Percentiles rank a stretch among this genome's conserved stretches.
Evolutionary conservation across 2,797 vertebrate species (phyloP).

Genomic region (Tenualosa ilisha): DNA sequence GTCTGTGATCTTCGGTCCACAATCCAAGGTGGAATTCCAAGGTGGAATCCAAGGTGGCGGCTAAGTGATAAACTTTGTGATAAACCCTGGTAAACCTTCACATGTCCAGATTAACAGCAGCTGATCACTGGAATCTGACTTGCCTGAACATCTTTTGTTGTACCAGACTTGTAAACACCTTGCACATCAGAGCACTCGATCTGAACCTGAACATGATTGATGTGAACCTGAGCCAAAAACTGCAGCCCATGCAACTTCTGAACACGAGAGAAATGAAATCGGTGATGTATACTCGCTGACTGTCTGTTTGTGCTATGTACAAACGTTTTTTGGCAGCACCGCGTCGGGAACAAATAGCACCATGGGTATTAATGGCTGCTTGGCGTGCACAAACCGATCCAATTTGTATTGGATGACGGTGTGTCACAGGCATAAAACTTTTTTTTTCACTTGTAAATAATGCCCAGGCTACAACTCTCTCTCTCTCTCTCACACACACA

Average conservation of each 20-base stretch:
- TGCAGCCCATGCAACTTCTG: not conserved
- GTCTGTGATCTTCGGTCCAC: not conserved
- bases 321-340: constrained; percentile 10
- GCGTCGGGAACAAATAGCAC: not conserved
- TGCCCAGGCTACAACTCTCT: not conserved
- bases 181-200: not conserved
- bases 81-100: not conserved
- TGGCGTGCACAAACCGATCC: not conserved
- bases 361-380: constrained; percentile 3
- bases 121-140: not conserved
- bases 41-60: no score
- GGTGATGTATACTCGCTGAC: not conserved
- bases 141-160: not conserved
- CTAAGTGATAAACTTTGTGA: no score
- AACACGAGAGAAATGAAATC: not conserved
- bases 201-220: constrained; percentile 14
- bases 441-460: not conserved
- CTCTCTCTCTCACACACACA: not conserved
- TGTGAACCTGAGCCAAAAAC: constrained; percentile 1
- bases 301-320: constrained; percentile 20
- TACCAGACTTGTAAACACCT: not conserved
- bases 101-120: not conserved
- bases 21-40: no score
- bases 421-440: not conserved
- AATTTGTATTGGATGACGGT: not conserved